These are phyloP conservation scores for Scatophagus argus DNA, from an alignment of 2,113 vertebrate species.

Conservation along the genomic window DNA sequence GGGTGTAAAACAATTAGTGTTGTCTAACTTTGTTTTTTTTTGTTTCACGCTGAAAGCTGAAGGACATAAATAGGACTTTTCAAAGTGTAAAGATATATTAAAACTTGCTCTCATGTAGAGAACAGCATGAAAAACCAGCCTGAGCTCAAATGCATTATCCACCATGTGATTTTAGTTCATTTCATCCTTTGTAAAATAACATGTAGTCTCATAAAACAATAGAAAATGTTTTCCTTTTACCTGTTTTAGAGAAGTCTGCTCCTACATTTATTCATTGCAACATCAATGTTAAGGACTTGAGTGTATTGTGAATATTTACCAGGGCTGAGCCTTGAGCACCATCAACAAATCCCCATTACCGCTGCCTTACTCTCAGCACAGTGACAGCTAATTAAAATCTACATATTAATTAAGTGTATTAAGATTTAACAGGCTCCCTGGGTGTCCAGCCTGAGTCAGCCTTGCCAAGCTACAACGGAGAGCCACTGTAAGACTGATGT, in stretches of 20 bases:
- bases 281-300: neutral
- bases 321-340: neutral
- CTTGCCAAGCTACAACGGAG: constrained; percentile 1
- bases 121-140: neutral
- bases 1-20: constrained; percentile 23
- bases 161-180: neutral
- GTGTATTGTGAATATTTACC: constrained; percentile 21
- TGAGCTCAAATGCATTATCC: neutral
- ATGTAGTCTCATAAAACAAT: neutral
- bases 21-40: constrained; percentile 15
- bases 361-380: constrained; percentile 17
- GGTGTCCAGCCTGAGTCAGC: constrained; percentile 17
- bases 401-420: constrained; percentile 50
- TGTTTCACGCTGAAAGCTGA: constrained; percentile 1
- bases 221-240: neutral
- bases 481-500: neutral
- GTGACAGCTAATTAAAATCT: constrained; percentile 59
- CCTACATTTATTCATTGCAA: neutral
- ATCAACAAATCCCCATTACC: constrained; percentile 27
- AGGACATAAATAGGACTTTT: neutral
- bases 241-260: neutral
- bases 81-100: neutral
- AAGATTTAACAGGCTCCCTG: constrained; percentile 21
- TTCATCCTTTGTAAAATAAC: constrained; percentile 4
- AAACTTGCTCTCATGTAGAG: neutral